Percentiles rank a stretch among this genome's conserved stretches.
Evolutionary conservation across 2,888 invertebrate genomes (phyloP).

Genomic region (Drepanosiphum platanoidis): DNA sequence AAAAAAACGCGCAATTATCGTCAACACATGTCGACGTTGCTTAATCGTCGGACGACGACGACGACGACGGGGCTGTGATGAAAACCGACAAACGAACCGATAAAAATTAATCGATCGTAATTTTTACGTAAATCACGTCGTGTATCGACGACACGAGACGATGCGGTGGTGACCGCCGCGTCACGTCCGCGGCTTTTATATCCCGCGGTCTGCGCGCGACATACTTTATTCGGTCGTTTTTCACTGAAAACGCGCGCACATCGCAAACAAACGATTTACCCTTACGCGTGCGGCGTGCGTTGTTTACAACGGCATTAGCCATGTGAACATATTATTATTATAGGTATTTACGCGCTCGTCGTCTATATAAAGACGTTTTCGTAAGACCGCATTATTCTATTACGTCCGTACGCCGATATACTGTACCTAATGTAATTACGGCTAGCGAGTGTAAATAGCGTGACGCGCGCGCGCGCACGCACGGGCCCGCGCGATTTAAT

Average conservation of each 20-base stretch:
- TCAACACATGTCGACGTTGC: not conserved
- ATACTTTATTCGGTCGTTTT: constrained; percentile 5
- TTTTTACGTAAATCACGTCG: constrained; percentile 23
- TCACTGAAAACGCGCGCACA: not conserved
- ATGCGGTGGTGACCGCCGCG: too few species aligned
- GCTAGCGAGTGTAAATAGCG: not conserved
- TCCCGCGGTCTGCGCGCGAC: not conserved
- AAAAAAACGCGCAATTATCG: not conserved
- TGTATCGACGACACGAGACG: not conserved
- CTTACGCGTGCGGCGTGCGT: not conserved
- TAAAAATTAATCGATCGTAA: constrained; percentile 42
- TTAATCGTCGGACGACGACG: not conserved
- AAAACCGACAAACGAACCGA: constrained; percentile 50
- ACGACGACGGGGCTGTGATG: not conserved
- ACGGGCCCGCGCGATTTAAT: not conserved
- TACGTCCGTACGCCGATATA: not conserved
- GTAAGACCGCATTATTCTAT: not conserved
- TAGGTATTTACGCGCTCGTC: not conserved
- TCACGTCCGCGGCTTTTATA: not conserved
- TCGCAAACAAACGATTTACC: not conserved
- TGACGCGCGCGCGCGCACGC: not conserved
- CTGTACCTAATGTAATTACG: not conserved
- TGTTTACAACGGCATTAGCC: too few species aligned
- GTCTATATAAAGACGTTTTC: not conserved
- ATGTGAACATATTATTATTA: not conserved